Evolutionary conservation across 2,797 vertebrate genomes (phyloP).

Genomic region (Catamblyrhynchus diadema): DNA sequence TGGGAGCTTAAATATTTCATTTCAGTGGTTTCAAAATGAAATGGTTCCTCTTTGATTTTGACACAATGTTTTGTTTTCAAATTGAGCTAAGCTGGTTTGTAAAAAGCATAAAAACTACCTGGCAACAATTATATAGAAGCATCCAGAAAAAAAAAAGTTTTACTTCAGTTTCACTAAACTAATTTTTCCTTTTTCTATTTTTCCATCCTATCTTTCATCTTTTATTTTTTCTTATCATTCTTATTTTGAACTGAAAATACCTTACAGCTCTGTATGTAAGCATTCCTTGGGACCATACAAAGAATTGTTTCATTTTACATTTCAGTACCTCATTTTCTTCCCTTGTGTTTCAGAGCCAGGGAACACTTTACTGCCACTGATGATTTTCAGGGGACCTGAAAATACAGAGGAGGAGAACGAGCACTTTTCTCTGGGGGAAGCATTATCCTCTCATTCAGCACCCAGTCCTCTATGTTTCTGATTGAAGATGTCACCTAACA

Average conservation of each 20-base stretch:
- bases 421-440: not conserved
- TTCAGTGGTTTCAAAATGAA: not conserved
- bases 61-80: conserved; percentile 42
- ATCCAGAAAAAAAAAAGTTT: not conserved
- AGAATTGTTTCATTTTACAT: not conserved
- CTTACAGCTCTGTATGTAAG: not conserved
- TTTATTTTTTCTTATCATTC: not conserved
- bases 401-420: not conserved
- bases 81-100: not conserved
- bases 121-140: not conserved
- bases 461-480: not conserved
- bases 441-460: not conserved
- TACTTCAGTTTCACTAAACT: not conserved
- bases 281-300: not conserved
- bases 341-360: not conserved
- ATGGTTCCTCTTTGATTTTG: conserved; percentile 9
- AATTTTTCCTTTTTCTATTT: not conserved
- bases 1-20: conserved; percentile 39
- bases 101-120: not conserved
- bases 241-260: not conserved
- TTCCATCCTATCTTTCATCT: fast-evolving
- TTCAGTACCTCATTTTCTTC: not conserved
- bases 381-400: not conserved
- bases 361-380: not conserved
- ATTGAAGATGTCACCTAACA: not conserved